A percentile compares a stretch with the other conserved stretches of the same genome.
Conservation (phyloP, 2,888 invertebrate species). For the Melipona beecheii region DNA sequence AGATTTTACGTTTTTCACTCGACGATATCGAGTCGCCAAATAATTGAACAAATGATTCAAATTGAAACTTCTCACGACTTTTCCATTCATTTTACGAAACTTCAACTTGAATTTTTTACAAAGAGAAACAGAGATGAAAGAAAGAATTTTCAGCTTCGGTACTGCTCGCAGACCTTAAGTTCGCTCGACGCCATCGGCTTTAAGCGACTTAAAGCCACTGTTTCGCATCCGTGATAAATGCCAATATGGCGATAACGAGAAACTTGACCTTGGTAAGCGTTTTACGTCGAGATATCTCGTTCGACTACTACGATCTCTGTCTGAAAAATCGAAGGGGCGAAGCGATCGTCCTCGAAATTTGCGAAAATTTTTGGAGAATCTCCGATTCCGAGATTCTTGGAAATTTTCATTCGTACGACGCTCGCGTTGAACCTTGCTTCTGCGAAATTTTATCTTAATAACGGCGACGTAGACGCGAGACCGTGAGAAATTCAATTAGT, state of each 20-base stretch:
- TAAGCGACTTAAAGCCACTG: constrained; percentile 63
- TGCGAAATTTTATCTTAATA: not conserved
- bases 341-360: not conserved
- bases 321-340: not conserved
- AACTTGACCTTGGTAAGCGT: constrained; percentile 38
- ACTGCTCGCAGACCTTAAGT: constrained; percentile 2
- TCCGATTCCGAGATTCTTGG: not conserved
- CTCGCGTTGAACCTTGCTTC: not conserved
- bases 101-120: no score
- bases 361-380: not conserved
- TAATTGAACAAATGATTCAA: no score
- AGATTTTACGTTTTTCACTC: no score
- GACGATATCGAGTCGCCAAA: no score
- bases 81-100: not conserved
- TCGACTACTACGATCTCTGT: not conserved
- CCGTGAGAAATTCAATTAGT: constrained; percentile 25
- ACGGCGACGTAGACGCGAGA: not conserved
- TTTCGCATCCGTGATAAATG: constrained; percentile 40
- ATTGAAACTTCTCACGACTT: not conserved
- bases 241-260: constrained; percentile 42
- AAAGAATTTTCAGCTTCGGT: not conserved
- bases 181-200: constrained; percentile 57
- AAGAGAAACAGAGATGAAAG: no score
- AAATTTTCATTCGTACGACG: not conserved
- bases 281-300: not conserved